Evolutionary conservation across 2,888 invertebrate genomes (phyloP), one percentile per base, ranked within the genome.

Genomic region (Branchellion lobata): DNA sequence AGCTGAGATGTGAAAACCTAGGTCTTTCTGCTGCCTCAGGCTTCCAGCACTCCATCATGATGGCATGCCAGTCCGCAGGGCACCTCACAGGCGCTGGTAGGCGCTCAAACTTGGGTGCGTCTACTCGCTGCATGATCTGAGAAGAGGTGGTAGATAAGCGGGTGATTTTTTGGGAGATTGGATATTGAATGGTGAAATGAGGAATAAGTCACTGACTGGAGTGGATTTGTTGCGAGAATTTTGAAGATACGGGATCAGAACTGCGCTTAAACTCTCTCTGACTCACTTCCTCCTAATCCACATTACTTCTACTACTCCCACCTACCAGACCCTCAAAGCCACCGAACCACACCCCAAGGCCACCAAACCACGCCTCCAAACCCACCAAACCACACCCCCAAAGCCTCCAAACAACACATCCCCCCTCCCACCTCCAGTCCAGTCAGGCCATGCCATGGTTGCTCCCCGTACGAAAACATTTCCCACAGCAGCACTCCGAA

Each of bases 401-500:
- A n/a, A n/a, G 5, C 11, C 5, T 29, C 11, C 29, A 29, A 14
- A 29, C 11, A 11, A 8, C 11, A 65, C 11, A 11, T 65, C 5
- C 11, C 14, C 68, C 14, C 5, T 72, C 34, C 5, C 76, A 86
- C 86, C 86, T 87, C 85, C 82, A 86, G 85, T 11, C 86, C 86
- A 65, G 84, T 86, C 53, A 86, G 81, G 1, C 85, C 86, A 1
- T 85, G 85, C 98, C 98, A 99, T 0, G 99, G 99, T 87, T 97
- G 96, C 86, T 95, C 95, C 0, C 98, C 98, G 86, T 97, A 98
- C 0, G 95, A 95, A 87, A 98, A 99, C 94, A 98, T 95, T 88
- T 99, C 99, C 98, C 98, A 99, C 0, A 99, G 89, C n/a, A 96
- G 95, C 0, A 97, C 95, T 1, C 94, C 98, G 87, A 93, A 99